These are phyloP conservation scores for Zophobas atratus DNA, from an alignment of 1,140 invertebrate species.

Conservation along the genomic window DNA sequence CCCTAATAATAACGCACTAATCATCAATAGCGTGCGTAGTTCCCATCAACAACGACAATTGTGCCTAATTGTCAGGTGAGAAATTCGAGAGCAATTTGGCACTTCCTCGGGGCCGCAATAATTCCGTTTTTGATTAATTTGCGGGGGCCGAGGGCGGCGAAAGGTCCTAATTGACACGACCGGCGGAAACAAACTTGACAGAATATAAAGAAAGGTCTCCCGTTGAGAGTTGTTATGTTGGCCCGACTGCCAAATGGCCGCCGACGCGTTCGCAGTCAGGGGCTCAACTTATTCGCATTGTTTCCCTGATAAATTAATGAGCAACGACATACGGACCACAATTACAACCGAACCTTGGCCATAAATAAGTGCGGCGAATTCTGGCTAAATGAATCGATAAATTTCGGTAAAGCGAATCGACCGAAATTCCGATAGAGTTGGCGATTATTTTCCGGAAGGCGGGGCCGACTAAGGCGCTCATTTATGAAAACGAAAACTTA, in stretches of 20 bases:
- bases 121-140: slow-evolving; percentile 40
- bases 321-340: slow-evolving; percentile 27
- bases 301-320: slow-evolving; percentile 41
- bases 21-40: slow-evolving; percentile 12
- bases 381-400: slow-evolving; percentile 23
- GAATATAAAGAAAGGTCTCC: slow-evolving; percentile 49
- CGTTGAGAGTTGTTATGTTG: slow-evolving; percentile 48
- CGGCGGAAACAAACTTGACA: slow-evolving; percentile 46
- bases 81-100: slow-evolving; percentile 34
- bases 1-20: slow-evolving; percentile 11
- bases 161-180: slow-evolving; percentile 49
- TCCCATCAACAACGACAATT: slow-evolving; percentile 26
- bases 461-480: slow-evolving; percentile 15
- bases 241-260: slow-evolving; percentile 52
- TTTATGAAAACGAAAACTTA: slow-evolving; percentile 20
- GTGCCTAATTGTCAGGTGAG: slow-evolving; percentile 34
- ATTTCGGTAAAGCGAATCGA: slow-evolving; percentile 21
- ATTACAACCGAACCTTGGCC: slow-evolving; percentile 24
- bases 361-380: slow-evolving; percentile 29
- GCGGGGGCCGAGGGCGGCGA: slow-evolving; percentile 29
- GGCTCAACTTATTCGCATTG: slow-evolving; percentile 47
- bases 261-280: slow-evolving; percentile 49
- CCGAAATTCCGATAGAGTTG: slow-evolving; percentile 15
- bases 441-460: slow-evolving; percentile 19
- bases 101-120: slow-evolving; percentile 16